Evolutionary conservation across 2,113 vertebrate species (phyloP).

Genomic region (Albula goreensis): DNA sequence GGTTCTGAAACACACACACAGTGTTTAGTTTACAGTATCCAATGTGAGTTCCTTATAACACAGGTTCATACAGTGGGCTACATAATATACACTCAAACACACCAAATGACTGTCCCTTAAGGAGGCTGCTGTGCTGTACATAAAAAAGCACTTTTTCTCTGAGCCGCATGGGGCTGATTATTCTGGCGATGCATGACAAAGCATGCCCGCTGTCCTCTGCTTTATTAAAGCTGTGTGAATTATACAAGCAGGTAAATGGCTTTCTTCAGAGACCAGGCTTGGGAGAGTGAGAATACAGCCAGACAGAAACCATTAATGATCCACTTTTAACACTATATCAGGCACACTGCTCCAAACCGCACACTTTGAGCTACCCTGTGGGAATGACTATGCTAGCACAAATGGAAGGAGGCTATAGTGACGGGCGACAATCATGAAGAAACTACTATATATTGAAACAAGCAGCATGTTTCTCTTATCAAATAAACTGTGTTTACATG

Average conservation of each 20-base stretch:
- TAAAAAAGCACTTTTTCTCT: neutral
- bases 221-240: conserved; percentile 2
- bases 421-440: too few relatives aligned
- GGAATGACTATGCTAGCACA: neutral
- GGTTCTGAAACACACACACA: conserved; percentile 60
- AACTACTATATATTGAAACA: too few relatives aligned
- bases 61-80: neutral
- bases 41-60: neutral
- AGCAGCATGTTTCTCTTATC: too few relatives aligned
- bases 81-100: neutral
- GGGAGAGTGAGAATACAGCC: neutral
- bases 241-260: neutral
- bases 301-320: neutral
- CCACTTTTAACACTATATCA: neutral
- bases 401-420: neutral
- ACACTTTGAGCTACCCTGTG: neutral
- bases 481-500: too few relatives aligned
- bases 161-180: neutral
- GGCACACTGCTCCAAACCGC: neutral
- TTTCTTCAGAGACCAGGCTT: neutral
- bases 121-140: neutral
- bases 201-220: neutral
- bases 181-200: neutral
- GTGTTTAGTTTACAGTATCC: neutral
- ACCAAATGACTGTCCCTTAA: neutral